Conservation (phyloP, 1,140 invertebrate genomes). For the Solenopsis invicta region DNA sequence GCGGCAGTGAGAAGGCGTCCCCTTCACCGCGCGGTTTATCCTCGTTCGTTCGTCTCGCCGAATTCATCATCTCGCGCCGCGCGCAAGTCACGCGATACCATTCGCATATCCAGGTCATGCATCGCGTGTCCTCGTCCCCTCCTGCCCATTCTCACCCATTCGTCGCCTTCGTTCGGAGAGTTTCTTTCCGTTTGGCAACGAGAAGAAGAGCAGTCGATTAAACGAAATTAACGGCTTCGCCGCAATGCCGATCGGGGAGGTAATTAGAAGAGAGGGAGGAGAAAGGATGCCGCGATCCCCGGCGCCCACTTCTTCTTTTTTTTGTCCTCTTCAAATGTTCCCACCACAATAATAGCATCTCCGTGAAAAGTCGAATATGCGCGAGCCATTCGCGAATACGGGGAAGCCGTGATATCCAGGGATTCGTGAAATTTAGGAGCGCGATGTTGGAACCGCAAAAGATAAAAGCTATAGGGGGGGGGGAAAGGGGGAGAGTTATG, state of each 20-base stretch:
- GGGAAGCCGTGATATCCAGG: slow-evolving; percentile 14
- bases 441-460: not conserved
- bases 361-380: slow-evolving; percentile 36
- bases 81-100: slow-evolving; percentile 40
- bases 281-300: not conserved
- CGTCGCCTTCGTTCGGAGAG: no score
- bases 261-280: slow-evolving; percentile 49
- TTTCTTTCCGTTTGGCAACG: slow-evolving; percentile 32
- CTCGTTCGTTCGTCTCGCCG: slow-evolving; percentile 10
- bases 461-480: not conserved
- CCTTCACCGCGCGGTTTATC: not conserved
- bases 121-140: not conserved
- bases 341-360: not conserved
- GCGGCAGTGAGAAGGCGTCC: no score
- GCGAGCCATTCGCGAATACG: not conserved
- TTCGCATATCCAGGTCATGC: not conserved
- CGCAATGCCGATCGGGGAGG: slow-evolving; percentile 27
- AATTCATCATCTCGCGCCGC: slow-evolving; percentile 43
- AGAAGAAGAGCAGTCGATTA: slow-evolving; percentile 62
- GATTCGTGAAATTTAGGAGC: slow-evolving; percentile 45
- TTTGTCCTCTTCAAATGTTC: slow-evolving; percentile 20
- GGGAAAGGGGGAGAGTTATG: slow-evolving; percentile 6
- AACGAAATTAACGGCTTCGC: slow-evolving; percentile 68
- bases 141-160: not conserved
- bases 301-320: slow-evolving; percentile 29